Conservation (phyloP, 1,140 invertebrate genomes). For the Neelides sp. region DNA sequence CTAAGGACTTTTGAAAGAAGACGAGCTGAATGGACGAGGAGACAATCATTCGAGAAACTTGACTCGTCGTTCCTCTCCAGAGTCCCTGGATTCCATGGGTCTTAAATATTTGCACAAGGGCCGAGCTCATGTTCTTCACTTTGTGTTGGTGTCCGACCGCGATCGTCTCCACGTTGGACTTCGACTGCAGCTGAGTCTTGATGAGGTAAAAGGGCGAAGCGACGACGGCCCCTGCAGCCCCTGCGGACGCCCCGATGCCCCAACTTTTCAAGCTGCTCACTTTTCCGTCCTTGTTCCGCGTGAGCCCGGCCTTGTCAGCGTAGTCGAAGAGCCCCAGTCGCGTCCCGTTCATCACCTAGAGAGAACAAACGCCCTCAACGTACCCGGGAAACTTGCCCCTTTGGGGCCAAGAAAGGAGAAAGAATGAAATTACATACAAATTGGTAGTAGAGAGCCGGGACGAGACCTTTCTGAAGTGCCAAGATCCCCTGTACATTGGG, state of each 20-base stretch:
- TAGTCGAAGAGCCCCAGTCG: slow-evolving; percentile 62
- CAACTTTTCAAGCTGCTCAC: too few relatives aligned
- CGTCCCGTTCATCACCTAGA: slow-evolving; percentile 55
- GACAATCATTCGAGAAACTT: slow-evolving; percentile 61
- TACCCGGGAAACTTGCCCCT: too few relatives aligned
- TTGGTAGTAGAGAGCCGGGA: slow-evolving; percentile 63
- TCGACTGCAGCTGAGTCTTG: slow-evolving; percentile 78
- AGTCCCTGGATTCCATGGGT: slow-evolving; percentile 56
- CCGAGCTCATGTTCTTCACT: slow-evolving; percentile 53
- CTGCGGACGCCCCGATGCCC: too few relatives aligned
- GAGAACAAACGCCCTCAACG: too few relatives aligned
- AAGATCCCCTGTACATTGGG: too few relatives aligned
- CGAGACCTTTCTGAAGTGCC: slow-evolving; percentile 75
- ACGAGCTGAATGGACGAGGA: slow-evolving; percentile 68
- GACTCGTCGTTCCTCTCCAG: slow-evolving; percentile 62
- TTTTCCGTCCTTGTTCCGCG: too few relatives aligned
- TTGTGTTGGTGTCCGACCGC: slow-evolving; percentile 79
- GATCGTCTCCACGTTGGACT: slow-evolving; percentile 51
- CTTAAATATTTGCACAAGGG: slow-evolving; percentile 54
- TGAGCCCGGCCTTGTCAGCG: too few relatives aligned
- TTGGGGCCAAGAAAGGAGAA: too few relatives aligned
- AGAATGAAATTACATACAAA: too few relatives aligned
- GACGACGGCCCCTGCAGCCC: too few relatives aligned
- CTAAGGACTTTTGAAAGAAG: slow-evolving; percentile 24
- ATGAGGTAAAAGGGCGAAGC: too few relatives aligned